A percentile compares a stretch with the other conserved stretches of the same genome.
Evolutionary conservation across 2,888 invertebrate genomes (phyloP).

Genomic region (Latheticus oryzae): DNA sequence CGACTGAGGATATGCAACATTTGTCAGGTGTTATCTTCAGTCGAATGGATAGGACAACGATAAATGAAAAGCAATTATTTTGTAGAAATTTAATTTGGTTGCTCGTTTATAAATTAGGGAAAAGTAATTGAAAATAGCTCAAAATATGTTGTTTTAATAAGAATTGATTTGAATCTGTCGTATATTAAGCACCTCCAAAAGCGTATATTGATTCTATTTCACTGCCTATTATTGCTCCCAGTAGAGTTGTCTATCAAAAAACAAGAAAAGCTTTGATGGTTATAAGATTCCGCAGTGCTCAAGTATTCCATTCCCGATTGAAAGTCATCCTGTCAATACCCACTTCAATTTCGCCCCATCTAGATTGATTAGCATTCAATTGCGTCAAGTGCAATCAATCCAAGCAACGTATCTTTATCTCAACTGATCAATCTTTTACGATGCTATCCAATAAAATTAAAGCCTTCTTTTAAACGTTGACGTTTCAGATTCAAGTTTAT

Average conservation of each 20-base stretch:
- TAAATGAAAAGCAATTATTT: conserved; percentile 32
- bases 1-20: conserved; percentile 32
- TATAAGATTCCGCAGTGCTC: no score
- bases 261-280: no score
- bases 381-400: conserved; percentile 54
- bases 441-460: conserved; percentile 52
- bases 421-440: conserved; percentile 43
- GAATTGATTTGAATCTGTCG: no score
- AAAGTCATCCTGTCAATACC: conserved; percentile 49
- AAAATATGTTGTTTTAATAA: no score
- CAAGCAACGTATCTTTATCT: conserved; percentile 40
- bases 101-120: no score
- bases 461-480: conserved; percentile 49
- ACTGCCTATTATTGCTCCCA: no score
- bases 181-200: no score
- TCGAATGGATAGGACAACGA: conserved; percentile 13
- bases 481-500: conserved; percentile 45
- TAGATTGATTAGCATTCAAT: conserved; percentile 49
- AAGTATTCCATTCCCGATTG: conserved; percentile 37
- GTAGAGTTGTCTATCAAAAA: no score
- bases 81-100: conserved; percentile 6
- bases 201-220: no score
- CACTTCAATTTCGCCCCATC: conserved; percentile 50
- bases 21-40: conserved; percentile 37
- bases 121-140: no score